Percentiles rank a stretch among this genome's conserved stretches.
Evolutionary conservation across 1,140 invertebrate species (phyloP).

Genomic region (Trinorchestia longiramus): DNA sequence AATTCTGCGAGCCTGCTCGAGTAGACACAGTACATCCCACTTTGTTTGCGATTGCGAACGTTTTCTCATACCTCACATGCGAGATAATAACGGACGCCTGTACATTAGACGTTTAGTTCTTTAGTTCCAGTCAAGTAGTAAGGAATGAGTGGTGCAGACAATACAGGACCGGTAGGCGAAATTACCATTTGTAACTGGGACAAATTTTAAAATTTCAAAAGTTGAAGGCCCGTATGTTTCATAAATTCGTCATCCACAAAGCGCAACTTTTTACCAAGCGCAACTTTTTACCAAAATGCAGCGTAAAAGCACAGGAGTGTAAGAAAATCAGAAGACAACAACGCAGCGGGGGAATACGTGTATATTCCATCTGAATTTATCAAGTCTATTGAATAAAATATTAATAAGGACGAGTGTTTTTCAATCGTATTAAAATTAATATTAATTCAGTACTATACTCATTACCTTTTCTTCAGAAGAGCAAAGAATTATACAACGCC

Average conservation of each 20-base stretch:
- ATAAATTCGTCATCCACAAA: too few species aligned
- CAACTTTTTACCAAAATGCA: not conserved
- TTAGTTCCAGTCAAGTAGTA: not conserved
- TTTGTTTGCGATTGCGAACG: not conserved
- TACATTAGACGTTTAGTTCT: not conserved
- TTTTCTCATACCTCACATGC: not conserved
- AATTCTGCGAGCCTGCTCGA: not conserved
- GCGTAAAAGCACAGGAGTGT: not conserved
- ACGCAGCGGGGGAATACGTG: not conserved
- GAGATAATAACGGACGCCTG: not conserved
- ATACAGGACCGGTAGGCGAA: too few species aligned
- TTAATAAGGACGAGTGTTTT: too few species aligned
- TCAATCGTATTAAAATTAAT: too few species aligned
- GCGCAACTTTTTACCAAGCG: not conserved
- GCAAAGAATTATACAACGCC: too few species aligned
- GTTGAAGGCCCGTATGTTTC: not conserved
- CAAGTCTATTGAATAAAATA: not conserved
- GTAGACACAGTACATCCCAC: not conserved
- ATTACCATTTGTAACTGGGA: not conserved
- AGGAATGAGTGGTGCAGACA: not conserved
- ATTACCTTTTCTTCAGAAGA: too few species aligned
- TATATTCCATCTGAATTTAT: not conserved
- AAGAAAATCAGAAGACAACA: not conserved
- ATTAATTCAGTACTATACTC: too few species aligned
- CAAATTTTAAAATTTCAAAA: not conserved